These are phyloP conservation scores for Elegia similella DNA, from an alignment of 2,888 invertebrate species.

Conservation along the genomic window DNA sequence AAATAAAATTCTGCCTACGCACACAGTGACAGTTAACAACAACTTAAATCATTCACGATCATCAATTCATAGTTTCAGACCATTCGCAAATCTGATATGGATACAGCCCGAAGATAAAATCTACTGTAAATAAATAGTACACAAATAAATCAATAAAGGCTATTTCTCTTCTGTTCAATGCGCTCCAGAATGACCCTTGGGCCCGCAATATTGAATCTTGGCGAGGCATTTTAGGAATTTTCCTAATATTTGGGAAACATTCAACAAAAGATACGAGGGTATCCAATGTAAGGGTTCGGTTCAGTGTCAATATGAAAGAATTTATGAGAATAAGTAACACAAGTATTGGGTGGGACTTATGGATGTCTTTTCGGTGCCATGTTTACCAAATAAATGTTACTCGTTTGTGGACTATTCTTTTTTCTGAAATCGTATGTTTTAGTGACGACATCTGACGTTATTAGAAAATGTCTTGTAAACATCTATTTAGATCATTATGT, in stretches of 20 bases:
- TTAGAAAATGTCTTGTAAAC: no score
- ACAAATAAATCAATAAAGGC: constrained; percentile 33
- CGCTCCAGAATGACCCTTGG: constrained; percentile 36
- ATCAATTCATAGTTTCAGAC: no score
- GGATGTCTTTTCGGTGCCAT: constrained; percentile 5
- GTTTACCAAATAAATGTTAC: constrained; percentile 12
- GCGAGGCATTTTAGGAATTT: constrained; percentile 50
- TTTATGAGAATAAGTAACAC: constrained; percentile 53
- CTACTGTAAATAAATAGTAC: constrained; percentile 4
- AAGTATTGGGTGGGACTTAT: constrained; percentile 21
- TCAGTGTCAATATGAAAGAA: constrained; percentile 58
- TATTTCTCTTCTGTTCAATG: constrained; percentile 42
- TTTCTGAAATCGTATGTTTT: background rate
- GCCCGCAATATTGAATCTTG: constrained; percentile 48
- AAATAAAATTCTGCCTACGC: no score
- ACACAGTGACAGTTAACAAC: no score
- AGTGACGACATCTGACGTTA: background rate
- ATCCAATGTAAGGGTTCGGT: constrained; percentile 45
- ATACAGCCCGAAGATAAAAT: no score
- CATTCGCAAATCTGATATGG: no score
- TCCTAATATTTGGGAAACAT: constrained; percentile 54
- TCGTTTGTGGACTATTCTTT: background rate
- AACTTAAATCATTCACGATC: no score
- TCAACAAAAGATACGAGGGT: constrained; percentile 62
- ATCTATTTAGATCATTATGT: no score